Conservation (phyloP, 2,113 vertebrate genomes). For the Prinia subflava region DNA sequence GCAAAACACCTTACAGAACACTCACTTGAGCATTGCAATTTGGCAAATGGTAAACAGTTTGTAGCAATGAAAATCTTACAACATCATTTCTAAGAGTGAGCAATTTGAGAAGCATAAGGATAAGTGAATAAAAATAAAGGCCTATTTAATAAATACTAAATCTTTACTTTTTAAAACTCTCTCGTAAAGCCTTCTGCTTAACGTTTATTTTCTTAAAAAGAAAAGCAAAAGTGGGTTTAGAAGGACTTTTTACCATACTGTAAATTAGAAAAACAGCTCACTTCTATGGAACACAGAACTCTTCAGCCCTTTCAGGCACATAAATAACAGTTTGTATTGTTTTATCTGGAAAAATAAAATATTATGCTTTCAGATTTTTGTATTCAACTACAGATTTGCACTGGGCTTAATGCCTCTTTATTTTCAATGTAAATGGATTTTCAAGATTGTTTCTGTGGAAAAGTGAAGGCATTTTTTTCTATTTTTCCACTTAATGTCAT, state of each 20-base stretch:
- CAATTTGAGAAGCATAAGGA: background rate
- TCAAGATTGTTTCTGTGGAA: constrained; percentile 65
- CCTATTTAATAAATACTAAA: background rate
- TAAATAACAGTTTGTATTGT: constrained; percentile 49
- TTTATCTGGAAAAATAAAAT: constrained; percentile 64
- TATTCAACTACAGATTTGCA: constrained; percentile 55
- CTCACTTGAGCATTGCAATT: background rate
- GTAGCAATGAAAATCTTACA: background rate
- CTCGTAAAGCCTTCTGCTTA: background rate
- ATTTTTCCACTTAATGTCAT: constrained; percentile 67
- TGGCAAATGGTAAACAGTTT: background rate
- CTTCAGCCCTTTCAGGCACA: constrained; percentile 12
- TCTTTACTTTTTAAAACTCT: background rate
- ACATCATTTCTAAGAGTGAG: background rate
- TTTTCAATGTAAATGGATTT: constrained; percentile 68
- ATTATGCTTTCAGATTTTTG: constrained; percentile 57
- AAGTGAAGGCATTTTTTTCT: constrained; percentile 55
- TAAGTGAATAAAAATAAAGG: background rate
- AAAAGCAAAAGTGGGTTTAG: background rate
- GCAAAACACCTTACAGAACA: background rate
- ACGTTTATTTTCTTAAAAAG: background rate
- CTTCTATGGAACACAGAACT: background rate
- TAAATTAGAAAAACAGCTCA: background rate
- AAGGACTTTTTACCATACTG: background rate
- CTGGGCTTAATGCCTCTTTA: constrained; percentile 57